These are phyloP conservation scores for Brenthis hecate DNA, from an alignment of 2,888 invertebrate genomes.

Conservation along the genomic window DNA sequence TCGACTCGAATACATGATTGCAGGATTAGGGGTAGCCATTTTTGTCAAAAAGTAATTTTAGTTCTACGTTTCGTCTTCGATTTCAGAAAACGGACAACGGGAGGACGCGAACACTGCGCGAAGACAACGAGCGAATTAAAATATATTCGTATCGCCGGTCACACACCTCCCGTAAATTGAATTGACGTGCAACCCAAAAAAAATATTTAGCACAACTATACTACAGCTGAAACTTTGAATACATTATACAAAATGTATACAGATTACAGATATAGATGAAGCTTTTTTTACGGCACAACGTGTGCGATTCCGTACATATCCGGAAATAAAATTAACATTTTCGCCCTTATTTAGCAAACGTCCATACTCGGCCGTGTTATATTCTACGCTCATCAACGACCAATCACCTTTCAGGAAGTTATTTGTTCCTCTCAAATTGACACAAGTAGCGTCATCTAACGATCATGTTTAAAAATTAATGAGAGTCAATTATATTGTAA, in stretches of 20 bases:
- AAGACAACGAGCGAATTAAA: slow-evolving; percentile 50
- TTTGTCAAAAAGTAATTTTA: slow-evolving; percentile 72
- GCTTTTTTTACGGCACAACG: slow-evolving; percentile 41
- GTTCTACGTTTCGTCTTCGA: slow-evolving; percentile 65
- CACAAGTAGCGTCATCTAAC: slow-evolving; percentile 39
- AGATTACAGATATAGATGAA: slow-evolving; percentile 32
- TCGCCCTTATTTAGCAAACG: slow-evolving; percentile 58
- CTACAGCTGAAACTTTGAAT: slow-evolving; percentile 41
- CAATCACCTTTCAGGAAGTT: slow-evolving; percentile 54
- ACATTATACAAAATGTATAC: slow-evolving; percentile 40
- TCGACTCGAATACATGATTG: slow-evolving; percentile 59
- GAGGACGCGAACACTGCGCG: slow-evolving; percentile 68
- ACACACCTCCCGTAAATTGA: slow-evolving; percentile 39
- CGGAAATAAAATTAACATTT: slow-evolving; percentile 55
- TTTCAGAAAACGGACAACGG: slow-evolving; percentile 66
- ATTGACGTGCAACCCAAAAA: slow-evolving; percentile 34
- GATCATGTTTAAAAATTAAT: not conserved
- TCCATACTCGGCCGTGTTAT: slow-evolving; percentile 61
- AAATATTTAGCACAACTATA: slow-evolving; percentile 31
- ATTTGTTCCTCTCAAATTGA: slow-evolving; percentile 34
- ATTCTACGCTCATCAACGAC: slow-evolving; percentile 49
- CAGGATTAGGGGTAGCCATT: slow-evolving; percentile 74
- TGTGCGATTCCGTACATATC: slow-evolving; percentile 50
- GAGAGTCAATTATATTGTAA: slow-evolving; percentile 10
- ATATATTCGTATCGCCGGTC: slow-evolving; percentile 44